Base-by-base conservation (phyloP, 2,888 invertebrate species). In the Eumacrocentrus americanus region DNA sequence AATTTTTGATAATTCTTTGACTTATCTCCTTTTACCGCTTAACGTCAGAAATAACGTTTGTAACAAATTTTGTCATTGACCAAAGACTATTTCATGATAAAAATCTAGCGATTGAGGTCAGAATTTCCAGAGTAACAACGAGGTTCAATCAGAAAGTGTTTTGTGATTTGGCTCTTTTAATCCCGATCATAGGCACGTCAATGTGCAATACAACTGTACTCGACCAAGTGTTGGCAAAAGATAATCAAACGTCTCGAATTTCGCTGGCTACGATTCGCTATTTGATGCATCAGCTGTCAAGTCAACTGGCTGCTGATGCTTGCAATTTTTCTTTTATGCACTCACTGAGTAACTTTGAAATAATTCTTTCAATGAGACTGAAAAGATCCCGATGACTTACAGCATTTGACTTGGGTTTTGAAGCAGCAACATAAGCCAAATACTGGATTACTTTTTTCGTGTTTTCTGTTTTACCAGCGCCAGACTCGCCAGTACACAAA, bases 381-480 rank as follows among this genome's bases (percentile, higher is more conserved):
- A n/a, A n/a, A n/a, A n/a, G n/a, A 42, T 42, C 1, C 16, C 1
- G 7, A 22, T 60, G 60, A 82, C 91, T 89, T 88, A 92, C 92
- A 89, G 91, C 91, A 82, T 91, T 91, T 38, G 91, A 89, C 83
- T 95, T 94, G 54, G 95, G 94, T 82, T 96, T 96, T 22, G 98
- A 98, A 51, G 99, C 98, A 69, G 99, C 99, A 58, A 99, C 98
- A 83, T 95, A 97, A 44, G 99, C 99, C 81, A 99, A 87, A 85
- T 99, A 99, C 85, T 99, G 99, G 80, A 99, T 99, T 57, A 99
- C 99, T 87, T 99, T 99, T 86, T 99, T 99, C 62, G 99, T 99
- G 83, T 99, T 99, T 83, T 99, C 99, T 52, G 99, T 99, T 86
- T 99, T 99, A 70, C 99, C 99, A 71, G 99, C 99, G 72, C 99